Percentiles rank a stretch among this genome's conserved stretches.
Evolutionary conservation across 2,888 invertebrate species (phyloP).

Genomic region (Erebia epiphron): DNA sequence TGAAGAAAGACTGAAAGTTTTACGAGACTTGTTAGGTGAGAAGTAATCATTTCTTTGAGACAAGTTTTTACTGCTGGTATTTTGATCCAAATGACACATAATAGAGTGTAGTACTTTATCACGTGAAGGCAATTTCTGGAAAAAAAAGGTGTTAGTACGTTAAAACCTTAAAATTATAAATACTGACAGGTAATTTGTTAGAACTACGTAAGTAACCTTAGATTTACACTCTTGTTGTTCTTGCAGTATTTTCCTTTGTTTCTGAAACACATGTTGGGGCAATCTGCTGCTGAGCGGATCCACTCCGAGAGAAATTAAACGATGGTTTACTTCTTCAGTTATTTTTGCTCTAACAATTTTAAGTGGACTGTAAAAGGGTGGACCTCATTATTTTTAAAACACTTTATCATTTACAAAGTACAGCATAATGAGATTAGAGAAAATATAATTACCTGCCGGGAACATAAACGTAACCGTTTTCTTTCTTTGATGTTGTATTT

Average conservation of each 20-base stretch:
- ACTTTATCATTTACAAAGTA: neutral
- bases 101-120: conserved; percentile 74
- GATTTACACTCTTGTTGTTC: conserved; percentile 82
- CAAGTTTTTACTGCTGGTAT: conserved; percentile 48
- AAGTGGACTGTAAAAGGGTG: conserved; percentile 54
- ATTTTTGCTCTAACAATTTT: conserved; percentile 73
- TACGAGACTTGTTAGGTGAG: conserved; percentile 57
- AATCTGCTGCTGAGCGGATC: conserved; percentile 85
- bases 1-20: conserved; percentile 65
- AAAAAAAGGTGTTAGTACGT: conserved; percentile 44
- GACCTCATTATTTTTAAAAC: neutral
- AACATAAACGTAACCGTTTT: conserved; percentile 38
- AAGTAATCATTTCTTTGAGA: conserved; percentile 53
- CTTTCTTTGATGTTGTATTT: conserved; percentile 20
- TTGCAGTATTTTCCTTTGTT: conserved; percentile 80
- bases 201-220: conserved; percentile 71
- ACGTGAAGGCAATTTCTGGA: conserved; percentile 75
- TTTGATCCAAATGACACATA: conserved; percentile 70
- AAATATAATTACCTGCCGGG: conserved; percentile 29
- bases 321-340: conserved; percentile 78
- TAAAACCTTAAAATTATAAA: neutral
- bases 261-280: conserved; percentile 80
- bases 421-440: neutral
- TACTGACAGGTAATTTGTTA: neutral
- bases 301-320: conserved; percentile 83